A percentile compares a stretch with the other conserved stretches of the same genome.
phyloP scores from a whole-genome alignment of 2,888 invertebrate species.

The Drosophila basisetae region DNA sequence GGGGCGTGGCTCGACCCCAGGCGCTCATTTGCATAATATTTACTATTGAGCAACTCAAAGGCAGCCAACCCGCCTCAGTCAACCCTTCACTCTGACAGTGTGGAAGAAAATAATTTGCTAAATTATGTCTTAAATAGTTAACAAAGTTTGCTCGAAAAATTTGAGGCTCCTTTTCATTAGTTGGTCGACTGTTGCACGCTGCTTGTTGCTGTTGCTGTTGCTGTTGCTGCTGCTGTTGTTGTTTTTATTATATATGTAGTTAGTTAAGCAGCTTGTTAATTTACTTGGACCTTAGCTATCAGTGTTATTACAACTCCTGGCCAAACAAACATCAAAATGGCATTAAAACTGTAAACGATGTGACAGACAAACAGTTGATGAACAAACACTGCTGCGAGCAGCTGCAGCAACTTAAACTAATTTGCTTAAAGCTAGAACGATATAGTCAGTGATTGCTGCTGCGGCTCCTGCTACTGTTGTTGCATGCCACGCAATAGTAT shows the following conservation, averaged over 20 bases:
- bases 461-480: background rate
- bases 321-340: slow-evolving; percentile 46
- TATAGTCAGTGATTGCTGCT: slow-evolving; percentile 5
- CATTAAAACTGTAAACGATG: slow-evolving; percentile 54
- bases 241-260: background rate
- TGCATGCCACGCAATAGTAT: background rate
- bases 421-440: slow-evolving; percentile 61
- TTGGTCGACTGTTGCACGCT: slow-evolving; percentile 37
- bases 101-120: slow-evolving; percentile 79
- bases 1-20: slow-evolving; percentile 40
- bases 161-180: slow-evolving; percentile 48
- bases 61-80: background rate
- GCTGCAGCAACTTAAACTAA: slow-evolving; percentile 40
- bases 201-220: slow-evolving; percentile 16
- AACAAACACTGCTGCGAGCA: slow-evolving; percentile 9
- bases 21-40: slow-evolving; percentile 79
- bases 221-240: background rate
- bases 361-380: slow-evolving; percentile 38
- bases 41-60: slow-evolving; percentile 57
- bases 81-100: slow-evolving; percentile 17
- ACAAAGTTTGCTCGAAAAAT: slow-evolving; percentile 70
- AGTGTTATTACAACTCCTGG: slow-evolving; percentile 24
- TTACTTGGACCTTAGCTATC: slow-evolving; percentile 35
- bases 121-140: slow-evolving; percentile 81
- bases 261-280: slow-evolving; percentile 58